Evolutionary conservation across 2,113 vertebrate genomes (phyloP), one percentile per base, ranked within the genome.

Genomic region (Etheostoma cragini): DNA sequence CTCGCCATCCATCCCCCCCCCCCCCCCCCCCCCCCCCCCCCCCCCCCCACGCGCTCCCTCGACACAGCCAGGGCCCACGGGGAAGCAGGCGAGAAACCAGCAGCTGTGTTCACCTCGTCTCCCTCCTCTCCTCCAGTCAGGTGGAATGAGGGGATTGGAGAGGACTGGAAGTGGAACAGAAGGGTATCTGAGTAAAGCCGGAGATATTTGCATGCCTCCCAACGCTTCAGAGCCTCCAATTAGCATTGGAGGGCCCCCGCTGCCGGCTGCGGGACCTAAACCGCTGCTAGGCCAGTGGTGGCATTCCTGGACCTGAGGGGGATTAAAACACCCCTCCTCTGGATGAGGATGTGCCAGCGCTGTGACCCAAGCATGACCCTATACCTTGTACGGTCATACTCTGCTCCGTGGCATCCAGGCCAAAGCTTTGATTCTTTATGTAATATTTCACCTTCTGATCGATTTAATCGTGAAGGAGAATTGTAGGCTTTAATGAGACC

Each of bases 91-190:
- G 89, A 85, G 88, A 91, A 65, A 90, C 79, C 70, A 76, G 86
- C 88, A 92, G 93, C 91, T 93, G 93, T 86, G 86, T 83, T 83
- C 76, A 46, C 58, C 88, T 85, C 61, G 77, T 79, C 83, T 76
- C 71, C 58, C 74, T 84, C 69, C 76, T 89, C 72, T 84, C 85
- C 87, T 90, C 81, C 94, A 90, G 87, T 94, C 94, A 95, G 94
- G 90, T 94, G 94, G 94, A 95, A 95, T 94, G 94, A 95, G 76
- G 78, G 92, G 94, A 94, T 94, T 94, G 90, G 75, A 89, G 78
- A 88, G 61, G 82, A 89, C 87, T 90, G 93, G 88, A 94, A 92
- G 86, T 88, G 87, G 82, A 94, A 90, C 89, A 94, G 92, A 92
- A 89, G 87, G 87, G 84, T 81, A 89, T 91, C 82, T 24, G 89